Conservation (phyloP, 2,113 vertebrate genomes). For the Acrocephalus kingi region DNA sequence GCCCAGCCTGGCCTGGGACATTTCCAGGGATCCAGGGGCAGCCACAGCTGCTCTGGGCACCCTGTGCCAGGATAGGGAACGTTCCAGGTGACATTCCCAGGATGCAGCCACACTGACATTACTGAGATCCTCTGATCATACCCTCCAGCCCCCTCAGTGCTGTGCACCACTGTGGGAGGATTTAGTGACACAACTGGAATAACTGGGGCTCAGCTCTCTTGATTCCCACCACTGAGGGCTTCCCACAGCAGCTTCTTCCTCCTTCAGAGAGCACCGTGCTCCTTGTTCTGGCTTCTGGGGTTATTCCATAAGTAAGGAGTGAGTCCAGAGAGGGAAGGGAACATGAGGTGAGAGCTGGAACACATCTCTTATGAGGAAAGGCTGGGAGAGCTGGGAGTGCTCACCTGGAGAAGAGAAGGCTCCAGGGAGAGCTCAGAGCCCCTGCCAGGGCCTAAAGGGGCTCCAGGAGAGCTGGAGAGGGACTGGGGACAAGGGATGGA, state of each 20-base stretch:
- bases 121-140: too few species aligned
- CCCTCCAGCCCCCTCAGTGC: neutral
- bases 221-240: neutral
- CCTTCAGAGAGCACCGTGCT: neutral
- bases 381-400: neutral
- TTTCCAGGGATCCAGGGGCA: neutral
- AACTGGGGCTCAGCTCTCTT: neutral
- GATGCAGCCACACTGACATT: neutral
- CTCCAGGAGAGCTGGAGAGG: neutral
- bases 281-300: neutral
- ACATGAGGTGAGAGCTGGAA: neutral
- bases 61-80: neutral
- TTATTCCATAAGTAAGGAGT: neutral
- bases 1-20: rapidly evolving
- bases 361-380: neutral
- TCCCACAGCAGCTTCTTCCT: neutral
- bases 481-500: neutral
- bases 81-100: neutral
- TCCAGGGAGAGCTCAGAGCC: neutral
- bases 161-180: neutral
- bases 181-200: neutral
- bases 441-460: neutral
- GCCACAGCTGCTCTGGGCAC: neutral
- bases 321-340: neutral
- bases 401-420: neutral